Percentiles rank a stretch among this genome's conserved stretches.
These are phyloP conservation scores for Ctenochaetus hawaiiensis DNA, from an alignment of 2,797 vertebrate genomes.

Conservation along the genomic window DNA sequence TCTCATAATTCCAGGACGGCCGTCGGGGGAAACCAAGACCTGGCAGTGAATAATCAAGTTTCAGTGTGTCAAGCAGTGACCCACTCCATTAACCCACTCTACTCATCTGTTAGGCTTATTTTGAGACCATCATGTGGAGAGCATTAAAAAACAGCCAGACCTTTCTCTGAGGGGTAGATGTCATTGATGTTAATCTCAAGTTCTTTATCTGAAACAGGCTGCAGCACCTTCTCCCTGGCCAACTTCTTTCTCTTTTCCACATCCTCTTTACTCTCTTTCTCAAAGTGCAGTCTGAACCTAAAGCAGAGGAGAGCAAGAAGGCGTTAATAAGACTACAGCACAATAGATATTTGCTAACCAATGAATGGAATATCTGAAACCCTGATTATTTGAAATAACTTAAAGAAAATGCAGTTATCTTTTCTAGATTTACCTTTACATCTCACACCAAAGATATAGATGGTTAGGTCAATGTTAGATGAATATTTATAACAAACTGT, in stretches of 20 bases:
- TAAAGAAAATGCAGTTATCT: not conserved
- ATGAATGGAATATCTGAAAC: not conserved
- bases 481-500: not conserved
- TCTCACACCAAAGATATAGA: slow-evolving; percentile 1
- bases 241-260: slow-evolving; percentile 91
- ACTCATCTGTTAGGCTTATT: slow-evolving; percentile 39
- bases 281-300: slow-evolving; percentile 93
- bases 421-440: slow-evolving; percentile 5
- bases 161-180: slow-evolving; percentile 89
- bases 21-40: slow-evolving; percentile 92
- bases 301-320: not conserved
- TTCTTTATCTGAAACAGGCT: slow-evolving; percentile 84
- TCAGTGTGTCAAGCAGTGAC: slow-evolving; percentile 49
- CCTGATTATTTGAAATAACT: not conserved
- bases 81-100: slow-evolving; percentile 48
- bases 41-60: slow-evolving; percentile 73
- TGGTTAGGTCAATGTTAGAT: not conserved
- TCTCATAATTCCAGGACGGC: slow-evolving; percentile 93
- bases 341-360: not conserved
- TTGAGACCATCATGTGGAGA: slow-evolving; percentile 42
- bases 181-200: slow-evolving; percentile 89
- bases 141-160: slow-evolving; percentile 58
- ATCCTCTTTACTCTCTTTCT: slow-evolving; percentile 91
- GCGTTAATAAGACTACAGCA: not conserved
- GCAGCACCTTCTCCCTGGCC: slow-evolving; percentile 87